Conservation (phyloP, 92 coral and sea anemone species). For the Zoanthus solanderi region DNA sequence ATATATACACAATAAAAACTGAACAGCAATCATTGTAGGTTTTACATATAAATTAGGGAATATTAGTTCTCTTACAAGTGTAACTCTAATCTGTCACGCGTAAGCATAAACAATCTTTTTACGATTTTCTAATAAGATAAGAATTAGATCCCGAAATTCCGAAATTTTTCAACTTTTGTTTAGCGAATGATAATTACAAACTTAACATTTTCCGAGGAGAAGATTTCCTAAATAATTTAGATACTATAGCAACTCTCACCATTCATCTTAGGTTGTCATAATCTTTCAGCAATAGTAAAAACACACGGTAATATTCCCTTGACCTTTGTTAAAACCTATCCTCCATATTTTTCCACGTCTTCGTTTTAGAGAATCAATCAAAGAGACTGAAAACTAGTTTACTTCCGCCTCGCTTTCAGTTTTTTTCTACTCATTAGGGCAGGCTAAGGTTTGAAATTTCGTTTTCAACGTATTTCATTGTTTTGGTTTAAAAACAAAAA, state of each 20-base stretch:
- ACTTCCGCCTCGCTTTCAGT: conserved; percentile 1
- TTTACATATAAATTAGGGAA: no score
- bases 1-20: no score
- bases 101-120: no score
- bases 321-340: conserved; percentile 3
- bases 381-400: conserved; percentile 34
- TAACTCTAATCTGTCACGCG: no score
- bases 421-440: background rate
- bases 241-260: conserved; percentile 59
- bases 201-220: background rate
- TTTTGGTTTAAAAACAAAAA: background rate
- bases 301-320: background rate
- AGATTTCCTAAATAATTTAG: background rate
- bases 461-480: background rate
- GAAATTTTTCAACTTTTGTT: background rate
- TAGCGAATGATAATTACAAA: background rate
- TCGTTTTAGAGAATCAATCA: conserved; percentile 17
- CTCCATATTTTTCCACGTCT: conserved; percentile 51
- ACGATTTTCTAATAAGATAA: no score
- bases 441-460: background rate
- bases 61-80: no score
- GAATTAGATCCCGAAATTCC: no score
- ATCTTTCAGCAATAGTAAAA: conserved; percentile 22
- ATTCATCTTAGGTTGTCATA: conserved; percentile 88
- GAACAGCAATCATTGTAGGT: no score